These are phyloP conservation scores for Iphiclides podalirius DNA, from an alignment of 2,888 invertebrate genomes.

Conservation along the genomic window DNA sequence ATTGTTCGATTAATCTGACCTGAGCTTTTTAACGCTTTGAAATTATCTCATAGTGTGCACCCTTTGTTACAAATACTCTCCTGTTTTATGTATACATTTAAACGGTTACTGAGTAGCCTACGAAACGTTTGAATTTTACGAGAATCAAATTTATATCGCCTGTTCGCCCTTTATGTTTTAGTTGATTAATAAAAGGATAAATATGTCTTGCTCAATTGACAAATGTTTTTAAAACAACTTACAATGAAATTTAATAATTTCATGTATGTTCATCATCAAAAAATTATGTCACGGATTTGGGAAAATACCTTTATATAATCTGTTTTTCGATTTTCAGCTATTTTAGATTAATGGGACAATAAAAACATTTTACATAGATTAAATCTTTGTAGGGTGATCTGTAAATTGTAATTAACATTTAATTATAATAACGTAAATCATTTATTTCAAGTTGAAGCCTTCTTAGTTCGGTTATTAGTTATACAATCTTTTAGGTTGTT, in stretches of 20 bases:
- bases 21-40: constrained; percentile 5
- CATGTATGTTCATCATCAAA: too few species aligned
- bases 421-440: constrained; percentile 12
- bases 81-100: neutral
- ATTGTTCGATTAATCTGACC: constrained; percentile 36
- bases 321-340: constrained; percentile 1
- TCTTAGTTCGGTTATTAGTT: constrained; percentile 11
- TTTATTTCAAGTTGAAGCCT: constrained; percentile 14
- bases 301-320: too few species aligned
- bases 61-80: neutral
- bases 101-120: neutral
- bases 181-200: neutral
- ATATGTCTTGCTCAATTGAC: neutral
- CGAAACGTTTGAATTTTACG: constrained; percentile 8
- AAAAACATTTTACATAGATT: constrained; percentile 26
- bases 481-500: constrained; percentile 21
- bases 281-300: too few species aligned
- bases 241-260: neutral
- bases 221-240: neutral
- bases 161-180: neutral
- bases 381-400: constrained; percentile 29
- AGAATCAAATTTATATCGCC: neutral
- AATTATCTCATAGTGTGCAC: neutral
- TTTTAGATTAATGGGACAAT: constrained; percentile 33
- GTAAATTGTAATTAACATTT: constrained; percentile 21